A percentile compares a stretch with the other conserved stretches of the same genome.
Conservation (phyloP, 2,113 vertebrate genomes). For the Trogon surrucura region DNA sequence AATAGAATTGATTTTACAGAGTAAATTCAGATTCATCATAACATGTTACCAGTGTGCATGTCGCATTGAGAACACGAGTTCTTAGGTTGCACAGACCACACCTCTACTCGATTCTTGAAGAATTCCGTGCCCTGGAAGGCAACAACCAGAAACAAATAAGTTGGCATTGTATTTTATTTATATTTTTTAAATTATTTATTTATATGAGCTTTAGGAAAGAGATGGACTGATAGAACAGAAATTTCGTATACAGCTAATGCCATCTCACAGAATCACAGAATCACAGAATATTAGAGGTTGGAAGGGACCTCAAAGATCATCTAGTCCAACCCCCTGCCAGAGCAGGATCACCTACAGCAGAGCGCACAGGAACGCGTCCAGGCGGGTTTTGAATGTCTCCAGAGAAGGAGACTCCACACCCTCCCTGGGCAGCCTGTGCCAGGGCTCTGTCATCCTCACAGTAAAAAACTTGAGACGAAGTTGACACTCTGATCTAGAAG, state of each 20-base stretch:
- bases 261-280: no score
- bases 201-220: neutral
- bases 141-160: neutral
- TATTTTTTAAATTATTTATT: neutral
- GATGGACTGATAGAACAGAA: neutral
- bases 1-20: constrained; percentile 19
- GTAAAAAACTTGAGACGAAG: neutral
- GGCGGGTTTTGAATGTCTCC: no score
- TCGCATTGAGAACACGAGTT: neutral
- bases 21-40: constrained; percentile 27
- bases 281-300: no score
- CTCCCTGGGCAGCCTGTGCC: no score
- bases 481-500: neutral
- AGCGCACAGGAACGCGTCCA: no score
- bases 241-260: neutral
- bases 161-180: neutral
- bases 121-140: neutral
- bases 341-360: no score
- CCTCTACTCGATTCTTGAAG: neutral
- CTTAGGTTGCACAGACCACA: neutral
- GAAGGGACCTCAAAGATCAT: no score
- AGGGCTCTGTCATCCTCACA: no score
- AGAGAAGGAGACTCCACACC: no score
- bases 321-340: no score
- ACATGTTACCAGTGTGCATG: neutral